Conservation (phyloP, 2,888 invertebrate species). For the Galerucella nymphaeae region DNA sequence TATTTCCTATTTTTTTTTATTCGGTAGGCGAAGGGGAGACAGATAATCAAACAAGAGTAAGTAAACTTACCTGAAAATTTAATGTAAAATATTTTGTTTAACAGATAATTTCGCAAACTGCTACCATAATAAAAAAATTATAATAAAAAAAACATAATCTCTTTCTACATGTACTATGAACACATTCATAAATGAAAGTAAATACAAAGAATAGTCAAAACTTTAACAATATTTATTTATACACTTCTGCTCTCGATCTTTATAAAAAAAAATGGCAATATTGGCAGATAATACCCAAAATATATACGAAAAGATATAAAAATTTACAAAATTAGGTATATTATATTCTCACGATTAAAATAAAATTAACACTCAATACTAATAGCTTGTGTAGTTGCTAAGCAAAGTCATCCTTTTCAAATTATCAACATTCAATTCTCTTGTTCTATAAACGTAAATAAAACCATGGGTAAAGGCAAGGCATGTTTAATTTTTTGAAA, state of each 20-base stretch:
- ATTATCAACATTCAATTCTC: conserved; percentile 14
- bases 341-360: conserved; percentile 25
- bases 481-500: too few relatives aligned
- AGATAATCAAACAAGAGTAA: too few relatives aligned
- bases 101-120: conserved; percentile 1
- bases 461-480: too few relatives aligned
- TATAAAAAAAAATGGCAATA: conserved; percentile 48
- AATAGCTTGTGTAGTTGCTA: conserved; percentile 19
- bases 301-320: conserved; percentile 42
- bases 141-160: conserved; percentile 22
- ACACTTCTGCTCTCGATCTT: conserved; percentile 43
- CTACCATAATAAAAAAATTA: conserved; percentile 12
- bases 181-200: conserved; percentile 40
- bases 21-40: too few relatives aligned
- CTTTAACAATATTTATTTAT: conserved; percentile 48
- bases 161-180: conserved; percentile 39
- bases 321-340: conserved; percentile 40
- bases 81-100: background rate
- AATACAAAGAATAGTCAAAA: conserved; percentile 41
- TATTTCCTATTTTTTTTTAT: too few relatives aligned
- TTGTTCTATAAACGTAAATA: background rate
- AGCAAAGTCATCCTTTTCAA: conserved; percentile 22
- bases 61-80: background rate
- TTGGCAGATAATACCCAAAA: conserved; percentile 44
- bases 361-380: conserved; percentile 14